phyloP scores from a whole-genome alignment of 2,797 vertebrate species.

The Euphonia xanthogaster region DNA sequence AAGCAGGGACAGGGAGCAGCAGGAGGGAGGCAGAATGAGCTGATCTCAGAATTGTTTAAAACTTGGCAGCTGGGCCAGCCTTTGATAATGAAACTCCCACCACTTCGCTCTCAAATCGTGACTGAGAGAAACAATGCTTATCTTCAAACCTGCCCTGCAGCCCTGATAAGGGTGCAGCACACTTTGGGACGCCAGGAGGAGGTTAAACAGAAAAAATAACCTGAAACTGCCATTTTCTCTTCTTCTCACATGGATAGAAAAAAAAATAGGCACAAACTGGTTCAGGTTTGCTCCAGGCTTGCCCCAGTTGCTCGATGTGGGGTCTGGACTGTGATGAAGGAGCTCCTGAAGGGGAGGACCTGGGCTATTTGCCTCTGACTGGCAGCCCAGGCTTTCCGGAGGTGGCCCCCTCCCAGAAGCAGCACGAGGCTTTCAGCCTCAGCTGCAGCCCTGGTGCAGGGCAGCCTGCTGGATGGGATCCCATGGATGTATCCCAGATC shows the following conservation, averaged over 20 bases:
- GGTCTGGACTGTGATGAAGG: not conserved
- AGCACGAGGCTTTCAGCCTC: not conserved
- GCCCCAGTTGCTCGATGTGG: not conserved
- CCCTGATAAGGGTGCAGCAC: not conserved
- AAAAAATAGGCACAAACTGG: rapidly evolving
- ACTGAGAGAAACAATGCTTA: not conserved
- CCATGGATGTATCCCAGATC: not conserved
- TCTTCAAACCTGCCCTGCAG: not conserved
- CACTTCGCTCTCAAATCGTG: not conserved
- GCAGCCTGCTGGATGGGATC: not conserved
- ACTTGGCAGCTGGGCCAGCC: not conserved
- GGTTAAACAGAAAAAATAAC: not conserved
- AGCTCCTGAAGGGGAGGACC: not conserved
- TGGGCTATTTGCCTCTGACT: not conserved
- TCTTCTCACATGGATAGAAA: not conserved
- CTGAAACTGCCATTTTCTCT: not conserved
- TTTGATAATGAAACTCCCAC: not conserved
- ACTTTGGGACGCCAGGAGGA: not conserved
- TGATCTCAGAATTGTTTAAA: not conserved
- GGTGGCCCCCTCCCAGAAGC: not conserved
- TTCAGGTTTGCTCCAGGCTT: not conserved
- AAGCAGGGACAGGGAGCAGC: not conserved
- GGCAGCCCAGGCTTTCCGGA: not conserved
- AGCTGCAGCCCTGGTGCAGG: not conserved
- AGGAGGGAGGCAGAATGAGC: not conserved